Conservation (phyloP, 2,113 vertebrate species). For the Aphelocoma coerulescens region DNA sequence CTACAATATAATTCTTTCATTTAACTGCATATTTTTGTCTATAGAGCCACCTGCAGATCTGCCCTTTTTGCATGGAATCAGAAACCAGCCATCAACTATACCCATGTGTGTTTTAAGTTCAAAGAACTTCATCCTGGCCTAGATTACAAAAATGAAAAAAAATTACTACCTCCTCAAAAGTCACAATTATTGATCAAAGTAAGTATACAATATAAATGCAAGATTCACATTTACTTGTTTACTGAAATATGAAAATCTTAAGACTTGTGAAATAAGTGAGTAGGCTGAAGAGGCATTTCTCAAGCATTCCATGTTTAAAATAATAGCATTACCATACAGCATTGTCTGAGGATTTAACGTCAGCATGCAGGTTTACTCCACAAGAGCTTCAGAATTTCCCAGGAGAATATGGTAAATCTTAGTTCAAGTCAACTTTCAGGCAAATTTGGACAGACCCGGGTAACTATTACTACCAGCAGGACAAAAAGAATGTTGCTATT, state of each 20-base stretch:
- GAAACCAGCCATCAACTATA: not conserved
- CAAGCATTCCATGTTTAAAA: not conserved
- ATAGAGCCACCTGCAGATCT: not conserved
- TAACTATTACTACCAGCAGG: not conserved
- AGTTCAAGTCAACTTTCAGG: not conserved
- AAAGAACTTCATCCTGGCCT: not conserved
- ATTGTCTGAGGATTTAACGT: not conserved
- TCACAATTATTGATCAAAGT: not conserved
- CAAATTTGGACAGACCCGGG: not conserved
- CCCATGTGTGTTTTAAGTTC: not conserved
- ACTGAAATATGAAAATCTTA: not conserved
- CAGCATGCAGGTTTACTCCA: not conserved
- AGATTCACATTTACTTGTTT: not conserved
- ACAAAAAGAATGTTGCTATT: not conserved
- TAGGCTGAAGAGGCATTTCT: not conserved
- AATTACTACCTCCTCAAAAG: not conserved
- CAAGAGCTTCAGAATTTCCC: not conserved
- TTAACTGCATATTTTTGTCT: not conserved
- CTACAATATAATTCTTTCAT: not conserved
- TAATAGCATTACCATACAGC: not conserved
- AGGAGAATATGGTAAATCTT: not conserved
- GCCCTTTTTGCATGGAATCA: not conserved
- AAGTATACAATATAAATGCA: not conserved
- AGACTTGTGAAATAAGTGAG: not conserved
- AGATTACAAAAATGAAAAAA: not conserved